phyloP scores from a whole-genome alignment of 2,113 vertebrate genomes.

The Pogonocichla stellata region DNA sequence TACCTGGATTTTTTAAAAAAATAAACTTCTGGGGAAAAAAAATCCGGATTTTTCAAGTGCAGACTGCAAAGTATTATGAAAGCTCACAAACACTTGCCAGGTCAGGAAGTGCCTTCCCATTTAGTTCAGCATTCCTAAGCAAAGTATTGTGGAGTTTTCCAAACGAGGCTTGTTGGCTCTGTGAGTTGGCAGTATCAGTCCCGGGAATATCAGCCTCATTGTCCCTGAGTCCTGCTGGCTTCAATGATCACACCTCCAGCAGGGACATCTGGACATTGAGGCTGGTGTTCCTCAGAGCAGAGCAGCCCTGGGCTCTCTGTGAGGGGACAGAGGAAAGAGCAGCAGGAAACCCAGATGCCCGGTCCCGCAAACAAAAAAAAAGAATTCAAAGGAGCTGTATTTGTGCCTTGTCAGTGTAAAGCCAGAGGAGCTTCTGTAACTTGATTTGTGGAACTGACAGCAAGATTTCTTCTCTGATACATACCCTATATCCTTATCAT shows the following conservation, averaged over 20 bases:
- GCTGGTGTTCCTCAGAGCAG: neutral
- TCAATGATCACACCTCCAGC: accelerated
- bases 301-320: neutral
- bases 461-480: neutral
- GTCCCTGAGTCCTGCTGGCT: neutral
- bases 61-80: neutral
- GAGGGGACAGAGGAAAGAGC: neutral
- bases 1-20: neutral
- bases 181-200: neutral
- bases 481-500: neutral
- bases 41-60: neutral
- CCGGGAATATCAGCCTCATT: accelerated
- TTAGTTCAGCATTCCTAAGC: accelerated
- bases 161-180: neutral
- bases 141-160: neutral
- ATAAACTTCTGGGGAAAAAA: neutral
- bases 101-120: neutral
- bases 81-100: neutral
- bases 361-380: neutral
- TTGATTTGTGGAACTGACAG: neutral
- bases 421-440: neutral
- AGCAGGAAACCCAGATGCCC: accelerated
- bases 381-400: neutral
- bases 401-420: neutral
- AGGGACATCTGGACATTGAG: accelerated